Evolutionary conservation across 2,888 invertebrate genomes (phyloP), one percentile per base, ranked within the genome.

Genomic region (Hirtodrosophila trivittata): DNA sequence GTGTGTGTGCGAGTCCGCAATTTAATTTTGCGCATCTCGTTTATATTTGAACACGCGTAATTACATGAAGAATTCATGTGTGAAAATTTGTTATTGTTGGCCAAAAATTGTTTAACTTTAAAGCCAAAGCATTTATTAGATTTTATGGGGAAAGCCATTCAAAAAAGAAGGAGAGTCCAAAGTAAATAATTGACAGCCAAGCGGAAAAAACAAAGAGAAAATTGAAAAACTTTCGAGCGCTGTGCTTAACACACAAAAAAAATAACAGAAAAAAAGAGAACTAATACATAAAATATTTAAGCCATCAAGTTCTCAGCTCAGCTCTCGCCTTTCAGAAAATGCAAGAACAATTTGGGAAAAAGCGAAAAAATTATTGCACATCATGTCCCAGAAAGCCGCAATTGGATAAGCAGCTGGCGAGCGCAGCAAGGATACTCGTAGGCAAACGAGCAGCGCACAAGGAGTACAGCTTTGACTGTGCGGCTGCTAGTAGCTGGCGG

Each of bases 61-160:
- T 86, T 75, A 82, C 77, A 74, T 82, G 46, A 73, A 71, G 67
- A 66, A 77, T 77, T 77, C 85, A 81, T 71, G 69, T 66, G 77
- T 62, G 59, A 52, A 67, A 75, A 67, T 58, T 47, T 47, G 32
- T 55, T 46, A 33, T 56, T 62, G 47, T 39, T 62, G 25, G 33
- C 28, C 13, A 12, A 38, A 54, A 55, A 45, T 18, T 66, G 43
- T 49, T 30, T 9, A 41, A 42, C 51, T 57, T 52, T 33, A 39
- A 60, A 18, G 35, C 14, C 6, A 8, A 45, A 28, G 37, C 14
- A 43, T 56, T 56, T 54, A 57, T 56, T 60, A 50, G 25, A 52
- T 56, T 47, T 54, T 39, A 7, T 16, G 6, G 26, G 21, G 26
- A 14, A 49, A 52, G 18, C 28, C 28, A 28, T 28, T 28, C 28